Percentiles rank a stretch among this genome's conserved stretches.
Evolutionary conservation across 2,113 vertebrate genomes (phyloP).

Genomic region (Channa argus): DNA sequence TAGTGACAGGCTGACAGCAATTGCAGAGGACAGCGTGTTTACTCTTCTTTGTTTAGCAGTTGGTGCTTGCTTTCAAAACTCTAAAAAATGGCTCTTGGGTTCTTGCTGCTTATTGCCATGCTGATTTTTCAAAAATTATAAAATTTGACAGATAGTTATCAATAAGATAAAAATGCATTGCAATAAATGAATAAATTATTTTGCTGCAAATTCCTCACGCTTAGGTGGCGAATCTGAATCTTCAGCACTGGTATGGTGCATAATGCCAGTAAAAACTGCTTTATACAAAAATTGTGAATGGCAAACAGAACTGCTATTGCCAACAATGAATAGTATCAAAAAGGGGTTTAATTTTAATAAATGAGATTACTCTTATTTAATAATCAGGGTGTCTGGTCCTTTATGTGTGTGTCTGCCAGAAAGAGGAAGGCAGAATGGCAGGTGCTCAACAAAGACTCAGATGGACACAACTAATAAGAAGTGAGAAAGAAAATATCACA

Average conservation of each 20-base stretch:
- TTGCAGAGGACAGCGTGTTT: slow-evolving; percentile 53
- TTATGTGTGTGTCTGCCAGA: background rate
- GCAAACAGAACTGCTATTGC: no score
- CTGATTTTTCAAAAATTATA: background rate
- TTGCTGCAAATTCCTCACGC: background rate
- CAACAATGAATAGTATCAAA: background rate
- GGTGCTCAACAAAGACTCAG: slow-evolving; percentile 50
- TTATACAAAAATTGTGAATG: no score
- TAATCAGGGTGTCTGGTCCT: background rate
- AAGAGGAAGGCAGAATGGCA: slow-evolving; percentile 28
- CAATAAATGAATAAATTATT: background rate
- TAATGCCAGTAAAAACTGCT: background rate
- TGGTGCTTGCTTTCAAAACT: background rate
- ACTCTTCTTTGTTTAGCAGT: slow-evolving; percentile 12
- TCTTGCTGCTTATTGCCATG: background rate
- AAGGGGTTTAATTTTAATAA: no score
- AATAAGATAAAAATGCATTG: background rate
- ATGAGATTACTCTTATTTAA: background rate
- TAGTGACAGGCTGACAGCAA: slow-evolving; percentile 63
- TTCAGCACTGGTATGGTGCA: background rate
- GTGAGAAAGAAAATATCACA: slow-evolving; percentile 71
- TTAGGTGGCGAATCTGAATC: background rate
- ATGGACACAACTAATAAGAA: slow-evolving; percentile 75
- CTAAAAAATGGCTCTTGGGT: background rate
- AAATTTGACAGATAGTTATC: no score